Percentiles rank a stretch among this genome's conserved stretches.
Evolutionary conservation across 2,888 invertebrate species (phyloP).

Genomic region (Coelinius sp.): DNA sequence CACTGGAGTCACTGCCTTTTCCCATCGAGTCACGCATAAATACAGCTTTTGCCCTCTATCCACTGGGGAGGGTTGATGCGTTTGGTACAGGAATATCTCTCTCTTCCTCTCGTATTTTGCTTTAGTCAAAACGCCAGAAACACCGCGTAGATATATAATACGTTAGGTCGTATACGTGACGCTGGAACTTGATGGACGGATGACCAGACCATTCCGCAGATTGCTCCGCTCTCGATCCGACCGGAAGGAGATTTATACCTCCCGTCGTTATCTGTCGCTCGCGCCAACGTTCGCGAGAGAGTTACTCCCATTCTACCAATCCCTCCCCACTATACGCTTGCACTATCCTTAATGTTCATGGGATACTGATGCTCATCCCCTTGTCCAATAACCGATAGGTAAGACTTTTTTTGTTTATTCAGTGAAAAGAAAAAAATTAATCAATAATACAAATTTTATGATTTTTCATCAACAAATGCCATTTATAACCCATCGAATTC

Average conservation of each 20-base stretch:
- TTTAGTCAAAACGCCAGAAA: background rate
- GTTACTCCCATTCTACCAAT: conserved; percentile 3
- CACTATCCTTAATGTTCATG: conserved; percentile 18
- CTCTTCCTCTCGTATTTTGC: conserved; percentile 1
- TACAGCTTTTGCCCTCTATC: conserved; percentile 47
- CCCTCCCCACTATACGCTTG: background rate
- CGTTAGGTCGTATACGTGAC: conserved; percentile 53
- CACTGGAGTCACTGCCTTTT: conserved; percentile 65
- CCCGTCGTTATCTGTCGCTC: conserved; percentile 65
- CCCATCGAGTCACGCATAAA: conserved; percentile 69
- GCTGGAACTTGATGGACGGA: conserved; percentile 68
- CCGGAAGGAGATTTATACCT: conserved; percentile 69
- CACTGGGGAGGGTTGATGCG: background rate
- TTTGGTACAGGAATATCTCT: background rate
- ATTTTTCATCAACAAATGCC: background rate
- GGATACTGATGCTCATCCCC: conserved; percentile 6
- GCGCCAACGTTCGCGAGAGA: conserved; percentile 49
- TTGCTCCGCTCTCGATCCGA: conserved; percentile 68
- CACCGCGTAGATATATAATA: conserved; percentile 25
- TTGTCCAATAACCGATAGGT: background rate
- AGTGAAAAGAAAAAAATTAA: no score
- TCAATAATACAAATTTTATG: background rate
- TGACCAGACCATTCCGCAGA: conserved; percentile 70
- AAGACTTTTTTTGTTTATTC: background rate
- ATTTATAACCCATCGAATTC: background rate